These are phyloP conservation scores for Forbesichthys agassizii DNA, from an alignment of 2,113 vertebrate species.

Conservation along the genomic window DNA sequence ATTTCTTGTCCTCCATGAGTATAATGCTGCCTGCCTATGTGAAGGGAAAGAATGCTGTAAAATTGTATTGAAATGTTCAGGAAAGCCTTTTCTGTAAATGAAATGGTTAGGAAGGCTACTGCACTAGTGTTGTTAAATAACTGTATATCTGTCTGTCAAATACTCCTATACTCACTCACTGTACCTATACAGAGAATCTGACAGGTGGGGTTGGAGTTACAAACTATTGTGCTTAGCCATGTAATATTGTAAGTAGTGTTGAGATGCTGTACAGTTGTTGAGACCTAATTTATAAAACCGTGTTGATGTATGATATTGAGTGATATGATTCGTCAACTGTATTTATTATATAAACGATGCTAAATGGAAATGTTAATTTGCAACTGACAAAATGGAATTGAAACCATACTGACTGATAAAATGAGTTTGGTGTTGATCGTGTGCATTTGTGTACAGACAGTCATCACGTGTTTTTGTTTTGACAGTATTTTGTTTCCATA, in stretches of 20 bases:
- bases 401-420: conserved; percentile 2
- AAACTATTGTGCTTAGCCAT: conserved; percentile 38
- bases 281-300: conserved; percentile 68
- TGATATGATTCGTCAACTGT: conserved; percentile 52
- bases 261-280: conserved; percentile 52
- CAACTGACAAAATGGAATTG: conserved; percentile 7
- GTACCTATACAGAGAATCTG: conserved; percentile 36
- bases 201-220: conserved; percentile 38
- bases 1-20: conserved; percentile 8
- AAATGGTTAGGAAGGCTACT: conserved; percentile 17
- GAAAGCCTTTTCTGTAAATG: conserved; percentile 39
- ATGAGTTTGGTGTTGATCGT: conserved; percentile 29
- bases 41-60: conserved; percentile 57
- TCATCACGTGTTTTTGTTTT: conserved; percentile 18
- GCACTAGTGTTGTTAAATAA: conserved; percentile 45
- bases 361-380: conserved; percentile 44
- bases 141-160: conserved; percentile 13
- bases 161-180: conserved; percentile 25
- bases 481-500: no score
- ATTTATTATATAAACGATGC: conserved; percentile 71
- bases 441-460: conserved; percentile 26
- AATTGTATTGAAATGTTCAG: conserved; percentile 47
- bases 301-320: conserved; percentile 40
- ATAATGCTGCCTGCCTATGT: conserved; percentile 27
- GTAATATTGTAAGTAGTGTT: conserved; percentile 52